phyloP scores from a whole-genome alignment of 2,797 vertebrate species.

The Hippoglossus hippoglossus region DNA sequence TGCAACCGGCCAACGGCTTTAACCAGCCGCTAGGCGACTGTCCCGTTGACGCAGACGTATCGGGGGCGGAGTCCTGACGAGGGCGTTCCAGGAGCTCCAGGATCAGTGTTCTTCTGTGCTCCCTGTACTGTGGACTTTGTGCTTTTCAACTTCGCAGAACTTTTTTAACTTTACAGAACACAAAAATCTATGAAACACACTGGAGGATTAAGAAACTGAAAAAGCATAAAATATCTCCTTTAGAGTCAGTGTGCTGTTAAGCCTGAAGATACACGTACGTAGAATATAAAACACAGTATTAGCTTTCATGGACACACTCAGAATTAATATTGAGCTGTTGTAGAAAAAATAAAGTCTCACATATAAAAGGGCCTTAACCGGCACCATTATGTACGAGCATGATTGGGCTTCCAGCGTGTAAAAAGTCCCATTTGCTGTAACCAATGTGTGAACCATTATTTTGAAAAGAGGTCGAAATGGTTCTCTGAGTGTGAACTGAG shows the following conservation, averaged over 20 bases:
- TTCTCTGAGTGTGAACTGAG: constrained; percentile 15
- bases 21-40: too few species aligned
- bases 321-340: constrained; percentile 15
- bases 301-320: background rate
- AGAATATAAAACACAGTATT: constrained; percentile 16
- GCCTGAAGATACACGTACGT: constrained; percentile 14
- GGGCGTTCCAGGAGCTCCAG: too few species aligned
- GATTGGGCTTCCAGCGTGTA: constrained; percentile 11
- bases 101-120: too few species aligned
- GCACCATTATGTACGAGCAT: constrained; percentile 10
- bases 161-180: too few species aligned
- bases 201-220: too few species aligned
- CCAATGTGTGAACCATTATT: constrained; percentile 25
- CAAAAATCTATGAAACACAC: too few species aligned
- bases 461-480: constrained; percentile 19
- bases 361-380: background rate
- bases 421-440: constrained; percentile 6
- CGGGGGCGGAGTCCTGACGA: too few species aligned
- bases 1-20: too few species aligned
- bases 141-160: too few species aligned
- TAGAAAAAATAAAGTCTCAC: constrained; percentile 10
- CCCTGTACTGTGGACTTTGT: too few species aligned
- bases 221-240: constrained; percentile 13
- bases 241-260: constrained; percentile 9
- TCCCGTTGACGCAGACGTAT: too few species aligned